Evolutionary conservation across 2,113 vertebrate genomes (phyloP).

Genomic region (Rhegmatorhina hoffmannsi): DNA sequence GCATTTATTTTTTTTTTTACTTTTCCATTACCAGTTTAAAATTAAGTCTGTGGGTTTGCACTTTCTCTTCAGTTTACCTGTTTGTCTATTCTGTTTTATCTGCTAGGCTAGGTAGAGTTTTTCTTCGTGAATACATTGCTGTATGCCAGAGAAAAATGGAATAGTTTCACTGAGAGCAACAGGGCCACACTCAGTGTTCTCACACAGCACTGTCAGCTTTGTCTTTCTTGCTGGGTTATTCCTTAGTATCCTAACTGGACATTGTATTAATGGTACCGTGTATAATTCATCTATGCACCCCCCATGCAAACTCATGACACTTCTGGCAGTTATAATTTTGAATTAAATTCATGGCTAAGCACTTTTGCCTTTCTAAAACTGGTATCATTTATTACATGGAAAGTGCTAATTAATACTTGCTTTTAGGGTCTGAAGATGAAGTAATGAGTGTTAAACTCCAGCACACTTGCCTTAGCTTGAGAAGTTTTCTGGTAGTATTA

Average conservation of each 20-base stretch:
- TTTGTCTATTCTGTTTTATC: slow-evolving; percentile 54
- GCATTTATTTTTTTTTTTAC: background rate
- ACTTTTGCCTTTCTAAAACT: background rate
- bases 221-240: background rate
- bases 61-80: background rate
- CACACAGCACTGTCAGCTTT: background rate
- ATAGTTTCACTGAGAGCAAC: background rate
- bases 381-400: background rate
- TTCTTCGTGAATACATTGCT: slow-evolving; percentile 18
- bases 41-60: background rate
- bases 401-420: background rate
- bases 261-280: background rate
- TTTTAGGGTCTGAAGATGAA: slow-evolving; percentile 7
- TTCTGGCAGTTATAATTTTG: background rate
- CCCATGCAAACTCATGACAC: background rate
- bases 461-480: background rate
- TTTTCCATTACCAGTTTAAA: slow-evolving; percentile 5
- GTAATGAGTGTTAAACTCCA: background rate
- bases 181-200: background rate
- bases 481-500: background rate
- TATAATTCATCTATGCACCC: background rate
- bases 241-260: background rate
- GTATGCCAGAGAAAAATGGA: background rate
- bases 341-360: background rate
- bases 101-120: slow-evolving; percentile 6